Evolutionary conservation across 1,140 invertebrate genomes (phyloP), one percentile per base, ranked within the genome.

Genomic region (Aplysia californica): DNA sequence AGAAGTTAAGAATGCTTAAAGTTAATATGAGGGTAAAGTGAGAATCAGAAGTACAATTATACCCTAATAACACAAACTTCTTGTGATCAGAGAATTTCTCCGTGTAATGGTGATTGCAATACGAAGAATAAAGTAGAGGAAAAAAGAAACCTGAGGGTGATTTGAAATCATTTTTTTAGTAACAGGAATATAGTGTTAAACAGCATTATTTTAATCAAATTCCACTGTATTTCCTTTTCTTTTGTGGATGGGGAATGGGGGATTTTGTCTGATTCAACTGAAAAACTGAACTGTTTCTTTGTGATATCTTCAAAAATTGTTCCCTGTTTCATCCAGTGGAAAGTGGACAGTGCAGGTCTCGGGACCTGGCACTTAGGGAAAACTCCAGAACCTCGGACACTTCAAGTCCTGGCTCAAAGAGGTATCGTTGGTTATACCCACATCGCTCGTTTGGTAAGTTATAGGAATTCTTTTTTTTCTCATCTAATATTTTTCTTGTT

Each of bases 341-440:
- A 6, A 44, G 66, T 68, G 20, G 66, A 68, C 39, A 68, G 66
- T 50, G 66, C 66, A 26, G 66, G 66, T 23, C 66, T 41, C 41
- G 66, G 66, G 4, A 44, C 39, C 3, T 68, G 66, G 66, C 66
- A 68, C 21, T 21, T 68, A 3, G 66, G 66, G 3, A 33, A 68
- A 26, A 10, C 31, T 15, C 66, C 66, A 23, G 66, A 68, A 31
- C 36, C 18, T 31, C n/a, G 66, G 21, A 44, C 66, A 3, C 33
- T 68, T 6, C 36, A 68, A 29, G 66, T 68, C 15, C n/a, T 68
- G 66, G 39, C 36, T 6, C 35, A 68, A 23, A 35, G 44, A 31
- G 39, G 39, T 2, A 68, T 68, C 66, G 44, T 10, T 6, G 66
- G 66, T 2, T 68, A 68, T 39, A 68, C 38, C 3, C 66, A 68